phyloP scores from a whole-genome alignment of 2,888 invertebrate species.

The Platycheirus rosarum region DNA sequence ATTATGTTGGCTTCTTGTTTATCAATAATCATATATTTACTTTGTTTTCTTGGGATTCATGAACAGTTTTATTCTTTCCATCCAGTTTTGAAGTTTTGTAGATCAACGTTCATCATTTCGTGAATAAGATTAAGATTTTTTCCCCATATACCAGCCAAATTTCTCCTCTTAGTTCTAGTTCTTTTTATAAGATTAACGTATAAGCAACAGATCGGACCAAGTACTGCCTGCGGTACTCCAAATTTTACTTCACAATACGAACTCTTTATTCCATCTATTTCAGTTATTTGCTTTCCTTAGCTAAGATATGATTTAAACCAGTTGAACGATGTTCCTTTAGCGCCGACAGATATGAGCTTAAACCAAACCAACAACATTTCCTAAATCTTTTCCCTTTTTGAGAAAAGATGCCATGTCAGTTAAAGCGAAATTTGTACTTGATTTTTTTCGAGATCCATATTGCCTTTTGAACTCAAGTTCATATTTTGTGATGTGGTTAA shows the following conservation, averaged over 20 bases:
- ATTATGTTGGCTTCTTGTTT: neutral
- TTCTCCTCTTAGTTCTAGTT: neutral
- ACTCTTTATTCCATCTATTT: neutral
- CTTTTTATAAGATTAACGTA: neutral
- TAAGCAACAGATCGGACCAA: neutral
- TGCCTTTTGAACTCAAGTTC: neutral
- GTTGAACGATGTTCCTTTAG: neutral
- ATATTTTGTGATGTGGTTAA: neutral
- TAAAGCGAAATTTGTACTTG: neutral
- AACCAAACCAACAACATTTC: neutral
- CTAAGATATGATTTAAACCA: constrained; percentile 7
- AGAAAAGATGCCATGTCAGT: neutral
- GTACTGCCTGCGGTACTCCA: neutral
- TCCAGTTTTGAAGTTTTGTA: constrained; percentile 3
- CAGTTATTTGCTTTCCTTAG: neutral
- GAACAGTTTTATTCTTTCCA: neutral
- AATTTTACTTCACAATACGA: neutral
- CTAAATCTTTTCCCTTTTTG: neutral
- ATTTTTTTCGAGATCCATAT: neutral
- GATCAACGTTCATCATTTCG: neutral
- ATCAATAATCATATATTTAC: neutral
- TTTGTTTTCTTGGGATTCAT: neutral
- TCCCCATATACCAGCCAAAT: neutral
- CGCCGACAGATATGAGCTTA: neutral
- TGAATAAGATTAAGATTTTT: neutral